Base-by-base conservation (phyloP, 2,113 vertebrate genomes). In the Formicarius rufipectus region DNA sequence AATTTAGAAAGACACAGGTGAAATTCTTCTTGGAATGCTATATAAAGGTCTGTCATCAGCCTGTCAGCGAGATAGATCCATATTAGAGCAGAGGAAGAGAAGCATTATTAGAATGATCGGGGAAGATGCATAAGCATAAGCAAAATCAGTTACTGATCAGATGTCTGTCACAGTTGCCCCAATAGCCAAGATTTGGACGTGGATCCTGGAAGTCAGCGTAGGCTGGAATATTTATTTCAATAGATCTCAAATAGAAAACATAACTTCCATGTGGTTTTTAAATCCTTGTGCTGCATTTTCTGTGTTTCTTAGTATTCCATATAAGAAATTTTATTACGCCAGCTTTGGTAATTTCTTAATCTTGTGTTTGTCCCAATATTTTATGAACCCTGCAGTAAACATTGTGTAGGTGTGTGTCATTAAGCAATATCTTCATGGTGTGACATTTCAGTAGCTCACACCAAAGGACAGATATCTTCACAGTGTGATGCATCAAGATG, bases 91-190 rank as follows among this genome's bases (percentile, higher is more conserved):
- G 76, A 31, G 0, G 0, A 83, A 55, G 45, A 69, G 45, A 64
- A 42, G 4, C 5, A 3, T 84, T 84, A 35, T 42, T 74, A 59
- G 87, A 86, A 74, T 42, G 4, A 22, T 27, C 0, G 0, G 10
- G n/a, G 35, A 44, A 81, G 14, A 40, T 8, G 23, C 24, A 87
- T n/a, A 87, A 59, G 13, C 28, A 5, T 60, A 74, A 79, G 22
- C 31, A 64, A 64, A 47, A 58, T 58, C 40, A 68, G 24, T 59
- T 90, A 62, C 31, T 74, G 19, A 31, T 49, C 72, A 37, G 13
- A 20, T 47, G 31, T 50, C 6, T 4, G 4, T 72, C 18, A 30
- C n/a, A 45, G 33, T 64, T 90, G 20, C 50, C 52, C 37, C 9
- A 2, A 25, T 25, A 86, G 28, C 37, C 3, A 4, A 44, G 59